These are phyloP conservation scores for Cetoscarus ocellatus DNA, from an alignment of 2,797 vertebrate species.

Conservation along the genomic window DNA sequence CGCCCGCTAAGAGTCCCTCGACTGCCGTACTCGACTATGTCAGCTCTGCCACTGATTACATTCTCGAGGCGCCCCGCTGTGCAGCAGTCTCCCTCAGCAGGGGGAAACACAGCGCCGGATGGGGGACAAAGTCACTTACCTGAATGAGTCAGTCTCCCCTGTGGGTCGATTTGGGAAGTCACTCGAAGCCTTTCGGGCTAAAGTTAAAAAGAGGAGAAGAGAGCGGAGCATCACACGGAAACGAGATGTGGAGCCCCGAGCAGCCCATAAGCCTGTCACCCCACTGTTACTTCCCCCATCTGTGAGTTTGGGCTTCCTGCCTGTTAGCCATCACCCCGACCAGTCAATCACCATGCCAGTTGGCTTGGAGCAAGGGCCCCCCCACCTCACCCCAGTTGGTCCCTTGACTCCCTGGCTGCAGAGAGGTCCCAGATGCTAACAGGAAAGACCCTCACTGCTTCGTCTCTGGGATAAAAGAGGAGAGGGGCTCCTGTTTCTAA, in stretches of 20 bases:
- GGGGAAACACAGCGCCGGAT: conserved; percentile 17
- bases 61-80: conserved; percentile 28
- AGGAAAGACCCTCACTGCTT: conserved; percentile 17
- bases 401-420: background rate
- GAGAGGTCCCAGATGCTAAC: conserved; percentile 37
- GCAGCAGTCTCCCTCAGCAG: conserved; percentile 27
- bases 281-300: conserved; percentile 39
- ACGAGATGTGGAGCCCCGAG: conserved; percentile 23
- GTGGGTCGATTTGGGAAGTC: conserved; percentile 26
- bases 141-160: conserved; percentile 22
- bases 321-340: conserved; percentile 26
- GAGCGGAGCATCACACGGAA: conserved; percentile 2
- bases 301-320: conserved; percentile 31
- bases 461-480: background rate
- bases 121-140: conserved; percentile 47
- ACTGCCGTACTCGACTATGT: conserved; percentile 34
- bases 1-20: conserved; percentile 28
- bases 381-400: background rate
- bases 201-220: conserved; percentile 14
- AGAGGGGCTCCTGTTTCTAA: conserved; percentile 18
- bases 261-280: conserved; percentile 7
- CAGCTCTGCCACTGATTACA: conserved; percentile 49
- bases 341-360: conserved; percentile 33
- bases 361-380: conserved; percentile 22
- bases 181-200: conserved; percentile 30